A percentile compares a stretch with the other conserved stretches of the same genome.
These are phyloP conservation scores for Serripes groenlandicus DNA, from an alignment of 2,888 invertebrate species.

Conservation along the genomic window DNA sequence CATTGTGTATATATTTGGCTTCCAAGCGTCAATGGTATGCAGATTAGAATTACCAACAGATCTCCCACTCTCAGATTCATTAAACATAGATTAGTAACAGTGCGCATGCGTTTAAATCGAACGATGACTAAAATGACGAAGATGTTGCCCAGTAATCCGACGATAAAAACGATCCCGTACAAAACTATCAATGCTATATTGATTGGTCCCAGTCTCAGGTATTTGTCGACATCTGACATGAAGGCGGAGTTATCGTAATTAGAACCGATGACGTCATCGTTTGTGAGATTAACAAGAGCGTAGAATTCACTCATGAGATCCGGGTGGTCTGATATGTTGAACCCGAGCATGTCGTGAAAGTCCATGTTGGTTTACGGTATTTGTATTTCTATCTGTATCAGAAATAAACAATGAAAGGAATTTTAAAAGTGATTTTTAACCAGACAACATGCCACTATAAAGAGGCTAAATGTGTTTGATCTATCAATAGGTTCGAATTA, in stretches of 20 bases:
- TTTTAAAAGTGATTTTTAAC: no score
- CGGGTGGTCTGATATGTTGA: constrained; percentile 14
- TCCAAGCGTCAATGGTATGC: constrained; percentile 79
- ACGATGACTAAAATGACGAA: constrained; percentile 77
- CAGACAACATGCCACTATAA: no score
- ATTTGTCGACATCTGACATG: constrained; percentile 30
- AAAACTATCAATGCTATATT: constrained; percentile 73
- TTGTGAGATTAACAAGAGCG: neutral
- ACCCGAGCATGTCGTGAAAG: neutral
- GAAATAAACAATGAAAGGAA: no score
- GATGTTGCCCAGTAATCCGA: constrained; percentile 76
- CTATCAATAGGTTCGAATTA: no score
- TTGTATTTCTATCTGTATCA: no score
- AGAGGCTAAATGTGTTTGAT: no score
- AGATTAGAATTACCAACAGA: constrained; percentile 76
- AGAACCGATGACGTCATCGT: neutral
- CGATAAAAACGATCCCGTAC: constrained; percentile 73
- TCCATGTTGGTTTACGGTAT: no score
- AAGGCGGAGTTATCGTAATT: neutral
- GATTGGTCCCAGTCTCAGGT: constrained; percentile 65
- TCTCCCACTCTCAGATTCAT: constrained; percentile 80
- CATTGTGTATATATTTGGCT: constrained; percentile 76
- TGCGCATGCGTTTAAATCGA: constrained; percentile 77
- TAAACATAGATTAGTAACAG: constrained; percentile 78
- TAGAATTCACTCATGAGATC: neutral